These are phyloP conservation scores for Laupala kohalensis DNA, from an alignment of 1,140 invertebrate species.

Conservation along the genomic window DNA sequence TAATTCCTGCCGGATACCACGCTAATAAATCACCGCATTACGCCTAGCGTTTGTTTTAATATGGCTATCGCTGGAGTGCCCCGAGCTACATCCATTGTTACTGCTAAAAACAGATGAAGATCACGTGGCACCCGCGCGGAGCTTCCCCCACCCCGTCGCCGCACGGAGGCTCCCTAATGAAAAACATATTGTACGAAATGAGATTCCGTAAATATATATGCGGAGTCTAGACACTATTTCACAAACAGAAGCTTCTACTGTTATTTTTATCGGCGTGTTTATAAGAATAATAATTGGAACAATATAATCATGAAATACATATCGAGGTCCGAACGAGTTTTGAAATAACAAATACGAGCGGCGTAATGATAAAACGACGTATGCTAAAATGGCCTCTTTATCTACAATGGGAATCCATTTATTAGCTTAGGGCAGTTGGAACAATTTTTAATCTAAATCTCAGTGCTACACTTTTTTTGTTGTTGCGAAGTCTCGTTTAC, in stretches of 20 bases:
- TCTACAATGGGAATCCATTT: not conserved
- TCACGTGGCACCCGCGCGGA: not conserved
- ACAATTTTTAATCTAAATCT: not conserved
- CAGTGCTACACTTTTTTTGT: not conserved
- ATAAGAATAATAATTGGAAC: not conserved
- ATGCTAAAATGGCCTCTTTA: not conserved
- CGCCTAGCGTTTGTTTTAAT: conserved; percentile 9
- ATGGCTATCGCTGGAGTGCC: conserved; percentile 6
- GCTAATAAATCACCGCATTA: conserved; percentile 6
- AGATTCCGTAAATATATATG: not conserved
- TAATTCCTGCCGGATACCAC: not conserved
- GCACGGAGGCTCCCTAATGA: not conserved
- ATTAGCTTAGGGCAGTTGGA: not conserved
- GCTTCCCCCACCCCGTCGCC: not conserved
- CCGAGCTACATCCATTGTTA: conserved; percentile 3
- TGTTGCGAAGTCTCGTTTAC: not conserved
- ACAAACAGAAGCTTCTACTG: not conserved
- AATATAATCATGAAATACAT: not conserved
- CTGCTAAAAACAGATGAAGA: conserved; percentile 6
- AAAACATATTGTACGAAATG: not conserved
- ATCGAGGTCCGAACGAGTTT: not conserved
- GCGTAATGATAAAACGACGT: not conserved
- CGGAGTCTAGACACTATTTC: not conserved
- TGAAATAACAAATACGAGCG: not conserved
- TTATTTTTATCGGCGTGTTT: not conserved